These are phyloP conservation scores for Spatulosminthurus flaviceps DNA, from an alignment of 2,888 invertebrate species.

Conservation along the genomic window DNA sequence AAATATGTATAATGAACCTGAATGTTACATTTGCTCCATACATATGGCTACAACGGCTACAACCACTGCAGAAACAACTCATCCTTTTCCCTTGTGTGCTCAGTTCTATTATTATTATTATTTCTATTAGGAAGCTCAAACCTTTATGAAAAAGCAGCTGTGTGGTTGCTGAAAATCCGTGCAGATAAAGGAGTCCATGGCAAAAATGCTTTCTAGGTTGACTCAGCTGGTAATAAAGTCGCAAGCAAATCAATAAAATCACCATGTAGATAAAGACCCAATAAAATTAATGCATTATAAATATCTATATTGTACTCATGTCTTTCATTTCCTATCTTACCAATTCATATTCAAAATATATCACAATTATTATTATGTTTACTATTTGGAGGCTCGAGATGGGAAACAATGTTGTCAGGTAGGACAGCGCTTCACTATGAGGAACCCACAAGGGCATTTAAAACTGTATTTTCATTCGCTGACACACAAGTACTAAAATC, in stretches of 20 bases:
- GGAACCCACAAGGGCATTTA: too few species aligned
- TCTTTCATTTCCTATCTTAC: neutral
- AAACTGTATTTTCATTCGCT: too few species aligned
- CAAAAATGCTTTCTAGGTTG: conserved; percentile 26
- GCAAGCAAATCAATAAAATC: conserved; percentile 35
- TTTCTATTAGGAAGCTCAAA: neutral
- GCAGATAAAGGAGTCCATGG: neutral
- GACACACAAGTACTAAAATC: too few species aligned
- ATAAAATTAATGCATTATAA: conserved; percentile 27
- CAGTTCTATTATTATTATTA: conserved; percentile 21
- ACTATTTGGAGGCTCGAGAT: too few species aligned
- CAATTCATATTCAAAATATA: too few species aligned
- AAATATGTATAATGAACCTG: too few species aligned
- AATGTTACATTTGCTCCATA: too few species aligned
- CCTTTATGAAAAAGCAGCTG: conserved; percentile 23
- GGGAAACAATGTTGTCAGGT: too few species aligned
- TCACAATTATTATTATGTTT: too few species aligned
- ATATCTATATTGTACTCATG: conserved; percentile 8
- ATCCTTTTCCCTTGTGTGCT: neutral
- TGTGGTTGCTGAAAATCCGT: conserved; percentile 18
- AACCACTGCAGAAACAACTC: neutral
- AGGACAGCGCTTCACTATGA: too few species aligned
- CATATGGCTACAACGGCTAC: neutral
- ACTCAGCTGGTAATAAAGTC: conserved; percentile 34
- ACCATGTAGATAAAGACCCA: conserved; percentile 21